These are phyloP conservation scores for Microtus pennsylvanicus DNA, from an alignment of 2,113 vertebrate genomes.

Conservation along the genomic window DNA sequence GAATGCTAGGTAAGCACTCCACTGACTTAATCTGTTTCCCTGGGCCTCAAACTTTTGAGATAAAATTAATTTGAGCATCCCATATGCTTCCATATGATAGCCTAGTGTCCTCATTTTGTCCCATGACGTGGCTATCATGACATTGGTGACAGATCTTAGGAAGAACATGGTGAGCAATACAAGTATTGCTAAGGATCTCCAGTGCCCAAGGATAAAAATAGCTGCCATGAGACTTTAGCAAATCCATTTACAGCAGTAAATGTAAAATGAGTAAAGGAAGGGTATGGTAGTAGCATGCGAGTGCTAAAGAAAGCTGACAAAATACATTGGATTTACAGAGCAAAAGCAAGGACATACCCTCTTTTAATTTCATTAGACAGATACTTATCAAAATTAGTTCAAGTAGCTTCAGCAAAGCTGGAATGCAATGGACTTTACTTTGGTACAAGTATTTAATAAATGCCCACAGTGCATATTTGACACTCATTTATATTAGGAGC, in stretches of 20 bases:
- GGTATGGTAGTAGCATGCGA: not conserved
- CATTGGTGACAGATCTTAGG: not conserved
- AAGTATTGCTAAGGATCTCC: not conserved
- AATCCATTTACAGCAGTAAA: not conserved
- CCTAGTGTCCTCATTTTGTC: not conserved
- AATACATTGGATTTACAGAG: not conserved
- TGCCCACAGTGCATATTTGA: not conserved
- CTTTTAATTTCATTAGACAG: not conserved
- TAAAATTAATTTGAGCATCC: not conserved
- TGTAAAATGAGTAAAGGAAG: not conserved
- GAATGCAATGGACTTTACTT: not conserved
- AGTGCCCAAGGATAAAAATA: not conserved
- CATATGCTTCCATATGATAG: not conserved
- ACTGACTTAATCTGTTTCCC: not conserved
- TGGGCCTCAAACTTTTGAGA: not conserved
- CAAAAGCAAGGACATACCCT: not conserved
- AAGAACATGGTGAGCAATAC: not conserved
- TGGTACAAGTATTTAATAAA: not conserved
- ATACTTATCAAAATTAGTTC: slow-evolving; percentile 17
- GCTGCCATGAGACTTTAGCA: not conserved
- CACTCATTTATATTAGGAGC: not conserved
- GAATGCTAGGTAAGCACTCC: not conserved
- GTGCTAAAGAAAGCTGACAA: not conserved
- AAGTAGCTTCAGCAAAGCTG: not conserved
- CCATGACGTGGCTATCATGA: not conserved